phyloP scores from a whole-genome alignment of 2,797 vertebrate species.

The Aeoliscus strigatus region DNA sequence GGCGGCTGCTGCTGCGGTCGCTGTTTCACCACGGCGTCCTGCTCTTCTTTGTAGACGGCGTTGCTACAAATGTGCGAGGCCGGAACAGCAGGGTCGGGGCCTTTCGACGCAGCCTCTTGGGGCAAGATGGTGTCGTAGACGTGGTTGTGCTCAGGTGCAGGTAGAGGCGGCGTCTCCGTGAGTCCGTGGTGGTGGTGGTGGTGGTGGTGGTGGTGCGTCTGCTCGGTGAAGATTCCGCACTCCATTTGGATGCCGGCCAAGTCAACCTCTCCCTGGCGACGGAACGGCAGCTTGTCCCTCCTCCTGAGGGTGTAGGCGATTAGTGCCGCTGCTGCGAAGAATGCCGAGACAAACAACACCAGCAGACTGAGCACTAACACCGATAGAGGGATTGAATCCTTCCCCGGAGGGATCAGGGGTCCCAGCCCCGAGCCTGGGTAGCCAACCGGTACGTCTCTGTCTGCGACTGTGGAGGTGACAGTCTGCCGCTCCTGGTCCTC shows the following conservation, averaged over 20 bases:
- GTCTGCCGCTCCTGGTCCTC: conserved; percentile 43
- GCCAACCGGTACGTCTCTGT: conserved; percentile 70
- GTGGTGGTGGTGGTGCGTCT: conserved; percentile 68
- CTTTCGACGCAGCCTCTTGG: conserved; percentile 30
- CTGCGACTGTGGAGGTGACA: conserved; percentile 53
- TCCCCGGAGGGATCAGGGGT: conserved; percentile 63
- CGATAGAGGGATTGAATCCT: conserved; percentile 88
- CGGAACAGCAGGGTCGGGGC: conserved; percentile 25
- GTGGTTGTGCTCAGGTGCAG: conserved; percentile 70
- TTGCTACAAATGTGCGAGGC: conserved; percentile 86
- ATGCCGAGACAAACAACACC: conserved; percentile 89
- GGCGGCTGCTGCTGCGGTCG: conserved; percentile 46
- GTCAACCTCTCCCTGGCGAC: conserved; percentile 87
- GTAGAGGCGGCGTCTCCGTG: conserved; percentile 82
- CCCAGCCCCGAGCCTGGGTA: conserved; percentile 77
- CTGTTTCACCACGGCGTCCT: conserved; percentile 69
- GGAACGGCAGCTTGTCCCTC: conserved; percentile 88
- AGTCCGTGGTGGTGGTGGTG: conserved; percentile 64
- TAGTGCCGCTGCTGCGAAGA: conserved; percentile 89
- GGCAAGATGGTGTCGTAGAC: conserved; percentile 89
- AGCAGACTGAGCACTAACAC: conserved; percentile 93
- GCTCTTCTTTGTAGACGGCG: conserved; percentile 87
- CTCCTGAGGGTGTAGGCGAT: conserved; percentile 88
- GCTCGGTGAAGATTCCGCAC: conserved; percentile 87
- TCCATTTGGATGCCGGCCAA: conserved; percentile 91